These are phyloP conservation scores for Ctena decussata DNA, from an alignment of 2,888 invertebrate species.

Conservation along the genomic window DNA sequence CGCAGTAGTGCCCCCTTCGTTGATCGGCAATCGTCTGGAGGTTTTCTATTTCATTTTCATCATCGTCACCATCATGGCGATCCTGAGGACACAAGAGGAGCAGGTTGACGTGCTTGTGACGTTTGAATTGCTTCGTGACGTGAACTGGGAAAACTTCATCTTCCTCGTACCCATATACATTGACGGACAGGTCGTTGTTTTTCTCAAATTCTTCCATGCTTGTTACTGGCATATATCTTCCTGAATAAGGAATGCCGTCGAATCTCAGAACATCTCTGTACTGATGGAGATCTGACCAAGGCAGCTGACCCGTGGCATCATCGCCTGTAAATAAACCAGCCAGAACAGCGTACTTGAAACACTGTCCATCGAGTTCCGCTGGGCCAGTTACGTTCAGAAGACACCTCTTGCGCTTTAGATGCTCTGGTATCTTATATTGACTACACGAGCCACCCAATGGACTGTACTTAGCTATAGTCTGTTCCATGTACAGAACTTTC, in stretches of 20 bases:
- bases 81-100: background rate
- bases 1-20: background rate
- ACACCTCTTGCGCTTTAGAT: background rate
- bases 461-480: background rate
- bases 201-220: conserved; percentile 1
- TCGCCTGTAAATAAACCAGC: background rate
- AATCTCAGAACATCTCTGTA: background rate
- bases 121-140: background rate
- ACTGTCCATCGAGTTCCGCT: background rate
- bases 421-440: background rate
- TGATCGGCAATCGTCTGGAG: background rate
- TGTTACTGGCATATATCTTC: conserved; percentile 1
- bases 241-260: background rate
- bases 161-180: conserved; percentile 7
- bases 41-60: background rate
- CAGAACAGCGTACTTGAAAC: conserved; percentile 13
- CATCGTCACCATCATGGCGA: background rate
- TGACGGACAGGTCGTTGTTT: conserved; percentile 13
- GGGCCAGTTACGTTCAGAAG: conserved; percentile 13
- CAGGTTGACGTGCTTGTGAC: background rate
- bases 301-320: background rate
- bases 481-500: background rate
- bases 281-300: background rate
- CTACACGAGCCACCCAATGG: background rate
- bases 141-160: background rate